phyloP scores from a whole-genome alignment of 2,888 invertebrate genomes.

The Zaprionus obscuricornis region DNA sequence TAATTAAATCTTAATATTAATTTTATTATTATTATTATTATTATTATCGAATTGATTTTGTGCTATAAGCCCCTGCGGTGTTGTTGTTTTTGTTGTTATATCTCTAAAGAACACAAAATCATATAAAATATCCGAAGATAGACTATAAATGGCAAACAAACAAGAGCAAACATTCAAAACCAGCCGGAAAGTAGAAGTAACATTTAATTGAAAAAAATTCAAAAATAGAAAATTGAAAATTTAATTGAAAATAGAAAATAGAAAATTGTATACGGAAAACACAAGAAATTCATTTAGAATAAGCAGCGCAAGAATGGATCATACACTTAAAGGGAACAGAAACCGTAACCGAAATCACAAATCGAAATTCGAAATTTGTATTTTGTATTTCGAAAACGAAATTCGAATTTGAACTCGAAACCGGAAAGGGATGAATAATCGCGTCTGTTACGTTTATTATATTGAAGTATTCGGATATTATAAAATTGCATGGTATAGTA shows the following conservation, averaged over 20 bases:
- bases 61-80: constrained; percentile 66
- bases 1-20: constrained; percentile 29
- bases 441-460: no score
- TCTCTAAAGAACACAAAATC: constrained; percentile 49
- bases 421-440: constrained; percentile 2
- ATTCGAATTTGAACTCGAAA: no score
- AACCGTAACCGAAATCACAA: no score
- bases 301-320: constrained; percentile 31
- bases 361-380: no score
- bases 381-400: no score
- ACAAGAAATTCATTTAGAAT: no score
- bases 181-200: constrained; percentile 44
- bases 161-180: constrained; percentile 71
- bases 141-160: constrained; percentile 66
- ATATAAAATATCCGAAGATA: constrained; percentile 28
- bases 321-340: constrained; percentile 25
- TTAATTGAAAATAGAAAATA: no score
- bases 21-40: not conserved
- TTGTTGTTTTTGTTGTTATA: constrained; percentile 76
- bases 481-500: no score
- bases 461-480: no score
- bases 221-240: no score
- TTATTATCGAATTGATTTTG: constrained; percentile 14
- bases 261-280: no score
- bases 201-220: constrained; percentile 22